Conservation (phyloP, 2,113 vertebrate species). For the Orientallactaga bullata region DNA sequence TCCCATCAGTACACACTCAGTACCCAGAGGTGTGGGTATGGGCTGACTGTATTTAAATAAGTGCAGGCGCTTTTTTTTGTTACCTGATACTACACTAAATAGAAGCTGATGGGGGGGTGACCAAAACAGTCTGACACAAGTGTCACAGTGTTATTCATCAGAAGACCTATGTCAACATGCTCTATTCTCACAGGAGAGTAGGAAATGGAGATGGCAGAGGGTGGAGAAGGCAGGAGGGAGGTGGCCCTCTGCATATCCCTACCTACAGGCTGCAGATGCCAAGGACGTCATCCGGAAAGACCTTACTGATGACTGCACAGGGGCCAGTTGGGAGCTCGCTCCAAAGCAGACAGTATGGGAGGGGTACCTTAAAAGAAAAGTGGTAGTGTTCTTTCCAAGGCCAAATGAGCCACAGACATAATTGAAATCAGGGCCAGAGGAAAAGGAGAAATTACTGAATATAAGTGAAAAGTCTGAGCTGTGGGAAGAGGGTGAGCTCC, state of each 20-base stretch:
- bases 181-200: neutral
- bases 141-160: neutral
- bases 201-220: neutral
- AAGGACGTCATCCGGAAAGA: fast-evolving
- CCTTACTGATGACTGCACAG: neutral
- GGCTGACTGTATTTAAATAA: neutral
- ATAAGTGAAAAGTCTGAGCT: neutral
- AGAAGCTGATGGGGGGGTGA: constrained; percentile 36
- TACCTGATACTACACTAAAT: constrained; percentile 17
- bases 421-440: neutral
- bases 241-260: neutral
- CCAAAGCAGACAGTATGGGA: neutral
- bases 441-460: neutral
- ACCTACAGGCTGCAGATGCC: neutral
- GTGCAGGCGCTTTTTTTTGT: neutral
- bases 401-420: neutral
- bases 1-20: neutral
- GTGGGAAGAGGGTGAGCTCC: neutral
- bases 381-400: neutral
- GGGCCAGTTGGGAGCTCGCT: neutral
- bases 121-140: neutral
- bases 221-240: neutral
- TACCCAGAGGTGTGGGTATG: neutral
- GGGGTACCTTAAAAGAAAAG: neutral
- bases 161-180: neutral